These are phyloP conservation scores for Acronicta alni DNA, from an alignment of 2,888 invertebrate genomes.

Conservation along the genomic window DNA sequence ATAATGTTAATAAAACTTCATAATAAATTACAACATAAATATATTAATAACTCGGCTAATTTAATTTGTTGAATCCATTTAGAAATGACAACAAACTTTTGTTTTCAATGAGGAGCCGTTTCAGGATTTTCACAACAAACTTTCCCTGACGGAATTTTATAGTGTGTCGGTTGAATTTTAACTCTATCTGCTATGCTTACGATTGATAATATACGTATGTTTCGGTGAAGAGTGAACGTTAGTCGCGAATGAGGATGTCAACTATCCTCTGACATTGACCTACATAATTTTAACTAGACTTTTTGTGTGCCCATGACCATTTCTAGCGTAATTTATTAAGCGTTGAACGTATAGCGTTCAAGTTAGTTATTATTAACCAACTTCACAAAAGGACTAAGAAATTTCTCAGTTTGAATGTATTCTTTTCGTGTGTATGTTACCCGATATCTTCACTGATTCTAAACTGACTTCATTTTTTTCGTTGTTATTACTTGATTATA, in stretches of 20 bases:
- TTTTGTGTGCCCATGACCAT: conserved; percentile 60
- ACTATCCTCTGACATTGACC: conserved; percentile 84
- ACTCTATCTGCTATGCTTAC: conserved; percentile 69
- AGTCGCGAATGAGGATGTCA: conserved; percentile 68
- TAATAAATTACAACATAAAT: neutral
- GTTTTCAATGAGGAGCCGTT: conserved; percentile 56
- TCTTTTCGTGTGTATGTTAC: too few species aligned
- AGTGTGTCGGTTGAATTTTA: conserved; percentile 60
- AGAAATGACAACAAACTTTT: conserved; percentile 53
- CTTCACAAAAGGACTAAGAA: too few species aligned
- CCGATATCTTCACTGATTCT: too few species aligned
- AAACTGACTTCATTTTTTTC: too few species aligned
- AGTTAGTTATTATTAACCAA: neutral
- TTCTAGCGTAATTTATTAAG: conserved; percentile 44
- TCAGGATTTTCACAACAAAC: conserved; percentile 53
- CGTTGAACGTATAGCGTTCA: neutral
- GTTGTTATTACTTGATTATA: too few species aligned
- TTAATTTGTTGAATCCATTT: conserved; percentile 35
- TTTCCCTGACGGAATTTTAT: conserved; percentile 49
- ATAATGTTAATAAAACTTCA: neutral
- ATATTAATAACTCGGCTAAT: conserved; percentile 5
- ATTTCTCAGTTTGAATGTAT: too few species aligned
- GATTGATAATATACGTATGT: conserved; percentile 70
- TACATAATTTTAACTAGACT: conserved; percentile 76
- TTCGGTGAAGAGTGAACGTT: conserved; percentile 56